Percentiles rank a stretch among this genome's conserved stretches.
Evolutionary conservation across 1,140 invertebrate species (phyloP).

Genomic region (Acromyrmex heyeri): DNA sequence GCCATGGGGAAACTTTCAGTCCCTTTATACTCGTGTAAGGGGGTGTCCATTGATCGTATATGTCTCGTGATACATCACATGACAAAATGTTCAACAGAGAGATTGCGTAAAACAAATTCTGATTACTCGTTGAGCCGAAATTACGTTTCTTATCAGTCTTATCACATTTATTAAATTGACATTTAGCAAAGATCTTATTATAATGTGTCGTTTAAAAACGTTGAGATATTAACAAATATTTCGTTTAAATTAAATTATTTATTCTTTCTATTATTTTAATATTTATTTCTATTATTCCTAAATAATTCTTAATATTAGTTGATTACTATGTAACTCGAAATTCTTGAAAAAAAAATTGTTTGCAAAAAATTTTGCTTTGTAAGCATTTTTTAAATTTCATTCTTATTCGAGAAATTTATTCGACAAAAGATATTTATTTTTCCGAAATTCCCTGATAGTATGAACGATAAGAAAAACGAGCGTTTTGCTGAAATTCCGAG

Average conservation of each 20-base stretch:
- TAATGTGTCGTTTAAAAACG: not conserved
- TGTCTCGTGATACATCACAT: conserved; percentile 56
- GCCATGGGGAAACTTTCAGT: conserved; percentile 68
- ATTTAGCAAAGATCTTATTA: not conserved
- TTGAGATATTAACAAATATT: not conserved
- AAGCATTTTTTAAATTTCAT: not conserved
- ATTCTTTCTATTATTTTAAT: not conserved
- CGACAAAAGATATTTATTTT: conserved; percentile 38
- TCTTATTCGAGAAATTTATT: conserved; percentile 15
- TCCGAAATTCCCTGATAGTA: conserved; percentile 17
- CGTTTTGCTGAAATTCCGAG: conserved; percentile 47
- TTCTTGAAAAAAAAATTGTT: not conserved
- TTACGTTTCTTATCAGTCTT: not conserved
- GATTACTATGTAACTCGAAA: not conserved
- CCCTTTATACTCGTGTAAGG: conserved; percentile 69
- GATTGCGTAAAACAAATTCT: conserved; percentile 5
- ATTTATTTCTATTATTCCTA: conserved; percentile 1
- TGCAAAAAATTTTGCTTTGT: not conserved
- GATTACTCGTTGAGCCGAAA: conserved; percentile 45
- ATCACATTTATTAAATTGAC: not conserved
- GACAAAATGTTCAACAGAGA: conserved; percentile 63
- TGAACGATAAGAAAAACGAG: conserved; percentile 52
- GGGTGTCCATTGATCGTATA: conserved; percentile 54
- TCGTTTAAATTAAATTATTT: not conserved
- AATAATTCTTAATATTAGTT: conserved; percentile 2